Conservation (phyloP, 2,113 vertebrate genomes). For the Dolichallabes microphthalmus region DNA sequence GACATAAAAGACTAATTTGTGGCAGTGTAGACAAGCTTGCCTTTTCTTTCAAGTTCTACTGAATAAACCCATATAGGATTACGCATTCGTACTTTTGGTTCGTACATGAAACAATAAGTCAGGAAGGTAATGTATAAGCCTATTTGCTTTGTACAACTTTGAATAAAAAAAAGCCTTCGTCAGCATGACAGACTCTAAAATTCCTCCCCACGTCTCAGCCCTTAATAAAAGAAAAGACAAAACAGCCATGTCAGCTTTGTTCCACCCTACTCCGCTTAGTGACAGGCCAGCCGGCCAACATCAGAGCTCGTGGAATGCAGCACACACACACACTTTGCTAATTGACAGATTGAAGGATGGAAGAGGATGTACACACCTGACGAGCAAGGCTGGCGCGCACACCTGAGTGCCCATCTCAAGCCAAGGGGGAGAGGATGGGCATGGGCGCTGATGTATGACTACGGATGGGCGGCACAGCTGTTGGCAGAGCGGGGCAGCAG, state of each 20-base stretch:
- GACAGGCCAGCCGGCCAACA: constrained; percentile 46
- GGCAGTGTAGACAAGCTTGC: neutral
- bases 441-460: constrained; percentile 70
- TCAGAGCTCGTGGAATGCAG: constrained; percentile 38
- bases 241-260: constrained; percentile 53
- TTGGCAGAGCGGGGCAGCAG: constrained; percentile 58
- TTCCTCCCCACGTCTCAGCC: constrained; percentile 11
- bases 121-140: constrained; percentile 11
- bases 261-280: constrained; percentile 31
- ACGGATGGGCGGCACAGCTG: constrained; percentile 75
- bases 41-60: neutral
- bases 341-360: constrained; percentile 60
- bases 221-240: constrained; percentile 40
- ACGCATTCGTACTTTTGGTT: neutral
- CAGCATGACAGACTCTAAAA: constrained; percentile 43
- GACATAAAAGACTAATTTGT: constrained; percentile 20
- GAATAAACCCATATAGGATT: neutral
- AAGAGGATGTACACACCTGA: constrained; percentile 55
- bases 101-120: neutral
- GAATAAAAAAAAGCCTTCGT: constrained; percentile 22
- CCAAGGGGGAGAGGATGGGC: constrained; percentile 37
- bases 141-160: constrained; percentile 16
- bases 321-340: constrained; percentile 42
- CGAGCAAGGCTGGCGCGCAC: constrained; percentile 43
- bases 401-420: constrained; percentile 52